These are phyloP conservation scores for Luffia ferchaultella DNA, from an alignment of 2,888 invertebrate genomes.

Conservation along the genomic window DNA sequence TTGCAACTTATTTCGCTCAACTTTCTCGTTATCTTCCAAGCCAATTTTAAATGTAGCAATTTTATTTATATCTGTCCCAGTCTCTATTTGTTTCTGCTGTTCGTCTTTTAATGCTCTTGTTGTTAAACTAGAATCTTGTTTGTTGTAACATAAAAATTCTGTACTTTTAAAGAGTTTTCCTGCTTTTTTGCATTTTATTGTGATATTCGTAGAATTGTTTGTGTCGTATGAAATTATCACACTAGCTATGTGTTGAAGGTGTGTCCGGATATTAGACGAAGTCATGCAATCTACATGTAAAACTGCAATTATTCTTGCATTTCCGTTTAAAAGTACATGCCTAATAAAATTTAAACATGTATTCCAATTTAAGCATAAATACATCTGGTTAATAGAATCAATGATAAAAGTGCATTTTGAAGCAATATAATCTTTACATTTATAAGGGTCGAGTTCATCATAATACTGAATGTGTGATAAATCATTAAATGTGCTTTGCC, in stretches of 20 bases:
- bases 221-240: conserved; percentile 35
- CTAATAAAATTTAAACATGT: conserved; percentile 31
- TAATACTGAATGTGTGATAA: conserved; percentile 17
- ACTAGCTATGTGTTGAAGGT: conserved; percentile 54
- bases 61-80: conserved; percentile 36
- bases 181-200: conserved; percentile 52
- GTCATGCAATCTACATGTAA: conserved; percentile 59
- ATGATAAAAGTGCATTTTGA: conserved; percentile 34
- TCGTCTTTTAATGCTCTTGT: conserved; percentile 30
- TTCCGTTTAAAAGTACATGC: conserved; percentile 23
- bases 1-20: conserved; percentile 65
- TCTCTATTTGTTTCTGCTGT: conserved; percentile 28
- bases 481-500: conserved; percentile 34
- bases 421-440: conserved; percentile 20
- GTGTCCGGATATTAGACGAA: conserved; percentile 37
- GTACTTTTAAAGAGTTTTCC: conserved; percentile 59
- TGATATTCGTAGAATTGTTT: conserved; percentile 26
- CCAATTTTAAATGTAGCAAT: conserved; percentile 72
- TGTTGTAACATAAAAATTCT: conserved; percentile 37
- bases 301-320: conserved; percentile 36
- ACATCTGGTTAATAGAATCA: conserved; percentile 53
- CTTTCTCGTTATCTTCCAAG: conserved; percentile 67
- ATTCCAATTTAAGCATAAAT: conserved; percentile 39
- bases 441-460: conserved; percentile 24
- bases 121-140: conserved; percentile 30